Conservation (phyloP, 2,797 vertebrate species). For the Alfaro cultratus region DNA sequence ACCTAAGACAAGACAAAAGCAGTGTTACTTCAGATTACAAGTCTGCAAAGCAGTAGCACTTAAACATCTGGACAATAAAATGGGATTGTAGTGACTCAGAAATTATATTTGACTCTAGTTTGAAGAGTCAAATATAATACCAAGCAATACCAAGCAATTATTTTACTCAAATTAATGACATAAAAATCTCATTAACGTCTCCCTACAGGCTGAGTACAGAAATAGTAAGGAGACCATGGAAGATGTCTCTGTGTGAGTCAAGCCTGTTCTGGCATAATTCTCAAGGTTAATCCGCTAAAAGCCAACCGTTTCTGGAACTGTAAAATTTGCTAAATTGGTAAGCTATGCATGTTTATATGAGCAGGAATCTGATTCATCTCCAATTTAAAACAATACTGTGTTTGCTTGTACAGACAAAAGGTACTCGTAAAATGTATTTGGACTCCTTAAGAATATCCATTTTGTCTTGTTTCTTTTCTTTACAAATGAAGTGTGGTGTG, state of each 20-base stretch:
- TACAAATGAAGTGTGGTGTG: neutral
- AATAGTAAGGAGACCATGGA: slow-evolving; percentile 61
- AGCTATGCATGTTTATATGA: neutral
- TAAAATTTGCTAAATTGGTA: neutral
- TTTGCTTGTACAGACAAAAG: neutral
- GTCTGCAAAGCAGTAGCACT: neutral
- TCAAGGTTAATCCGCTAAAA: slow-evolving; percentile 7
- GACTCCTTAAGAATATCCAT: neutral
- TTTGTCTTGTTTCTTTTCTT: neutral
- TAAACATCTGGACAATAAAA: neutral
- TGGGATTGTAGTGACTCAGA: neutral
- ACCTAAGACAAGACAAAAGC: slow-evolving; percentile 44
- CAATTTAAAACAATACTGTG: neutral
- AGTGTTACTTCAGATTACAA: slow-evolving; percentile 22
- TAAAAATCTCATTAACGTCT: slow-evolving; percentile 53
- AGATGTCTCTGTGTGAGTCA: slow-evolving; percentile 22
- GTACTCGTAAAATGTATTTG: neutral
- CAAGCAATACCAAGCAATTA: slow-evolving; percentile 61
- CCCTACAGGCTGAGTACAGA: slow-evolving; percentile 48
- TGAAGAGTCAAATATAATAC: too few relatives aligned
- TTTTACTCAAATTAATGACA: slow-evolving; percentile 48
- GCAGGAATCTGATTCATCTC: neutral
- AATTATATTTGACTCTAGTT: neutral
- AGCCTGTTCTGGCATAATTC: neutral
- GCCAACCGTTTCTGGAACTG: neutral